phyloP scores from a whole-genome alignment of 92 coral and sea anemone species.

The Chrysogorgia sp. region DNA sequence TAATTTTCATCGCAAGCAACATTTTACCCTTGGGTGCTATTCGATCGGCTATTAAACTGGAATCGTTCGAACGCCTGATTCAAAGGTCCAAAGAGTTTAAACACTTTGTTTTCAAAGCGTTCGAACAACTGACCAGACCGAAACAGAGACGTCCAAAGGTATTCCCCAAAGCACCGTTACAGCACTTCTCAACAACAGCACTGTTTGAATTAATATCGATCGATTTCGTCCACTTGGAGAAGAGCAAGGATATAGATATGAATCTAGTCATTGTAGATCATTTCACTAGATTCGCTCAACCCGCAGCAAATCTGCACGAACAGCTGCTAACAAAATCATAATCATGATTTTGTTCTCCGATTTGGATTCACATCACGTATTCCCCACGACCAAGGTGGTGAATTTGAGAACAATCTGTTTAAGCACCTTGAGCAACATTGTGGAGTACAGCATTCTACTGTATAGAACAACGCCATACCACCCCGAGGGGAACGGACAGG shows the following conservation, averaged over 20 bases:
- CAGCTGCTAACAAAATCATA: not conserved
- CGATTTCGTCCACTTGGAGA: constrained; percentile 38
- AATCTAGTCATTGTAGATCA: constrained; percentile 25
- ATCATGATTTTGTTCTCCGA: constrained; percentile 8
- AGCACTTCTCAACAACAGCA: constrained; percentile 38
- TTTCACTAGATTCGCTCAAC: constrained; percentile 9
- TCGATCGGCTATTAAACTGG: too few species aligned
- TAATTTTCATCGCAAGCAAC: too few species aligned
- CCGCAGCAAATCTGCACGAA: not conserved
- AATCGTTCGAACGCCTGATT: too few species aligned
- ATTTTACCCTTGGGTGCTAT: too few species aligned
- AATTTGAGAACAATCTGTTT: constrained; percentile 24
- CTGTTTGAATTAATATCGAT: constrained; percentile 43
- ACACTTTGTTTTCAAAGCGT: too few species aligned
- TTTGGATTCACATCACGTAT: constrained; percentile 12
- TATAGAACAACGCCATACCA: constrained; percentile 14
- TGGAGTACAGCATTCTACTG: constrained; percentile 16
- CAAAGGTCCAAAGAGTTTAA: too few species aligned
- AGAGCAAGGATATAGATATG: constrained; percentile 17
- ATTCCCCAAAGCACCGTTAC: constrained; percentile 47
- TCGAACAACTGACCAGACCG: too few species aligned
- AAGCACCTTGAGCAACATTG: constrained; percentile 5
- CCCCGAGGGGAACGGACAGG: constrained; percentile 23
- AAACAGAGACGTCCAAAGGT: constrained; percentile 46
- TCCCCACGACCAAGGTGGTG: constrained; percentile 23